These are phyloP conservation scores for Mungos mungo DNA, from an alignment of 2,113 vertebrate species.

Conservation along the genomic window DNA sequence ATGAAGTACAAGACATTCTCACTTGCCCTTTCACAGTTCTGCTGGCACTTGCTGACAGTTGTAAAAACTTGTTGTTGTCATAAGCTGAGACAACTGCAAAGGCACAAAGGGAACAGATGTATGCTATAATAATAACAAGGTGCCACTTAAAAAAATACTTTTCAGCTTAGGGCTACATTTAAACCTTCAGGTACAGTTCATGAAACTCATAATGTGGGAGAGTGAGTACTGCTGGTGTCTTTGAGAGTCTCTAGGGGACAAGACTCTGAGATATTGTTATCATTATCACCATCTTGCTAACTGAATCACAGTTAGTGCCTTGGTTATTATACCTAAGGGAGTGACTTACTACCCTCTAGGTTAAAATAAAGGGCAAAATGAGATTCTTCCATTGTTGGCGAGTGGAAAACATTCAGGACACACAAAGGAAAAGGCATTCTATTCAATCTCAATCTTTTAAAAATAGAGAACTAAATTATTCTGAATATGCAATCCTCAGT, in stretches of 20 bases:
- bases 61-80: slow-evolving; percentile 69
- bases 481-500: slow-evolving; percentile 17
- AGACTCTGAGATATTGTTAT: slow-evolving; percentile 73
- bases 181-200: slow-evolving; percentile 73
- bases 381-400: slow-evolving; percentile 39
- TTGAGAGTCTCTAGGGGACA: slow-evolving; percentile 32
- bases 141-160: slow-evolving; percentile 58
- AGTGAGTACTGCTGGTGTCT: background rate
- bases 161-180: slow-evolving; percentile 59
- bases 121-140: slow-evolving; percentile 69
- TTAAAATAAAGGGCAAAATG: slow-evolving; percentile 66
- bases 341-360: slow-evolving; percentile 70
- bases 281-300: slow-evolving; percentile 69
- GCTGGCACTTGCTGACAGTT: slow-evolving; percentile 45
- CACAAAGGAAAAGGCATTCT: slow-evolving; percentile 53
- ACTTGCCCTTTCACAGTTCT: background rate
- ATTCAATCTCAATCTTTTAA: slow-evolving; percentile 26
- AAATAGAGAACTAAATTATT: slow-evolving; percentile 59
- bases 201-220: slow-evolving; percentile 68
- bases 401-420: slow-evolving; percentile 39
- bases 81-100: slow-evolving; percentile 44
- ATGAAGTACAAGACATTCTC: slow-evolving; percentile 1
- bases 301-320: slow-evolving; percentile 68
- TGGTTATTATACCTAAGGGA: slow-evolving; percentile 55
- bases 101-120: slow-evolving; percentile 15